Conservation (phyloP, 2,888 invertebrate species). For the Agrenia bidenticulata region DNA sequence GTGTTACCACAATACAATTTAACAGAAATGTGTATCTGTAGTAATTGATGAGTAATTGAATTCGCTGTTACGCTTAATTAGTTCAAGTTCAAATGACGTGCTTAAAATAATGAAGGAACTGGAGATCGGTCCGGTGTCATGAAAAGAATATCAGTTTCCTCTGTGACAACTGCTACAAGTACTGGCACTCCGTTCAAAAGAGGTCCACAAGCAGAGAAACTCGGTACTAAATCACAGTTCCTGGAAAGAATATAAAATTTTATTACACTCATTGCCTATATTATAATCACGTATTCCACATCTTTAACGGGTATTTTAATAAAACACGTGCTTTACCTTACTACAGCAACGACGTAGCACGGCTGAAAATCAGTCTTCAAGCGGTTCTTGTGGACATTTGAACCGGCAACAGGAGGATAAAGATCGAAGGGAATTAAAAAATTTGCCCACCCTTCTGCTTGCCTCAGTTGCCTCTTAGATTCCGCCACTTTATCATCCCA, state of each 20-base stretch:
- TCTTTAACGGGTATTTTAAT: not conserved
- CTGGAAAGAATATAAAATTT: no score
- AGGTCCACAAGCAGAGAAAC: constrained; percentile 25
- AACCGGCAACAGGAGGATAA: constrained; percentile 3
- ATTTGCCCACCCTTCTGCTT: not conserved
- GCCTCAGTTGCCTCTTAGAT: not conserved
- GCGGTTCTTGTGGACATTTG: not conserved
- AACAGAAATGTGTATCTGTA: no score
- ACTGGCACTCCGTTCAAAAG: constrained; percentile 30
- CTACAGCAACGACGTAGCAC: constrained; percentile 16
- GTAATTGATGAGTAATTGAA: no score
- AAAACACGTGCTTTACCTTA: constrained; percentile 1
- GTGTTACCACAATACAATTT: no score
- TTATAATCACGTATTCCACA: no score
- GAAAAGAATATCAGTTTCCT: constrained; percentile 31
- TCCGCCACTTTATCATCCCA: constrained; percentile 20
- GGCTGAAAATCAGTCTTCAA: constrained; percentile 9
- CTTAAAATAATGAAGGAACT: constrained; percentile 32
- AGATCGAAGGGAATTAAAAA: constrained; percentile 18
- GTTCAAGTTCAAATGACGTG: no score
- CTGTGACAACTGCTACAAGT: constrained; percentile 35
- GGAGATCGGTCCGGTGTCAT: constrained; percentile 36
- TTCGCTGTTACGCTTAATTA: no score
- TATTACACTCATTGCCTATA: no score
- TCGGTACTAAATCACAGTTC: constrained; percentile 28